Conservation (phyloP, 1,140 invertebrate species). For the Lucilia cuprina region DNA sequence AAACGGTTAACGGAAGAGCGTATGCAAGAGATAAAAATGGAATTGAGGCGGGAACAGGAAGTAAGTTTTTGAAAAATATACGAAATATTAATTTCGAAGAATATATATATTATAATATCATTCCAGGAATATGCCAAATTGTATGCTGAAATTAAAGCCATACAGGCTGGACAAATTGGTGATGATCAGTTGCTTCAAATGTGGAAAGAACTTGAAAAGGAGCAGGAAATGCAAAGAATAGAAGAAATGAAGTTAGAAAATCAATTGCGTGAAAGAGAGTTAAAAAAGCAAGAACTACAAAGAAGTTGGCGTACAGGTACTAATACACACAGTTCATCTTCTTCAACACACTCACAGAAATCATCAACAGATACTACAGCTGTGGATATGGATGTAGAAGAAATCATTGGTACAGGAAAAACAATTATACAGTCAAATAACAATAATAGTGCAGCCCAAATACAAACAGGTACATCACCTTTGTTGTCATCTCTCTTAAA, state of each 20-base stretch:
- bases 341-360: conserved; percentile 33
- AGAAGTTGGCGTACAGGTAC: conserved; percentile 65
- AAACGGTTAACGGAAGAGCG: conserved; percentile 80
- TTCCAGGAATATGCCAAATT: conserved; percentile 71
- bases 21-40: conserved; percentile 76
- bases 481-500: conserved; percentile 83
- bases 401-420: conserved; percentile 44
- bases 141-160: conserved; percentile 66
- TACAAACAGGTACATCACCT: conserved; percentile 67
- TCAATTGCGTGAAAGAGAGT: conserved; percentile 76
- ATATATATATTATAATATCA: neutral
- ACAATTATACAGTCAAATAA: conserved; percentile 5
- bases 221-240: conserved; percentile 73
- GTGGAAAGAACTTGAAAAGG: conserved; percentile 75
- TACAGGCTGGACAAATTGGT: conserved; percentile 64
- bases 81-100: no score
- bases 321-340: conserved; percentile 8
- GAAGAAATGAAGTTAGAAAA: conserved; percentile 70
- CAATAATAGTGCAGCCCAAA: conserved; percentile 37
- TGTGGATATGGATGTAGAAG: conserved; percentile 58
- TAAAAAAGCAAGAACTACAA: conserved; percentile 68
- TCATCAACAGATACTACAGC: conserved; percentile 50
- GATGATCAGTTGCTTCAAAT: conserved; percentile 77
- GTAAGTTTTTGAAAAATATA: neutral
- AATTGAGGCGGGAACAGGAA: conserved; percentile 73